Evolutionary conservation across 2,113 vertebrate species (phyloP), one percentile per base, ranked within the genome.

Genomic region (Rousettus leschenaultii): DNA sequence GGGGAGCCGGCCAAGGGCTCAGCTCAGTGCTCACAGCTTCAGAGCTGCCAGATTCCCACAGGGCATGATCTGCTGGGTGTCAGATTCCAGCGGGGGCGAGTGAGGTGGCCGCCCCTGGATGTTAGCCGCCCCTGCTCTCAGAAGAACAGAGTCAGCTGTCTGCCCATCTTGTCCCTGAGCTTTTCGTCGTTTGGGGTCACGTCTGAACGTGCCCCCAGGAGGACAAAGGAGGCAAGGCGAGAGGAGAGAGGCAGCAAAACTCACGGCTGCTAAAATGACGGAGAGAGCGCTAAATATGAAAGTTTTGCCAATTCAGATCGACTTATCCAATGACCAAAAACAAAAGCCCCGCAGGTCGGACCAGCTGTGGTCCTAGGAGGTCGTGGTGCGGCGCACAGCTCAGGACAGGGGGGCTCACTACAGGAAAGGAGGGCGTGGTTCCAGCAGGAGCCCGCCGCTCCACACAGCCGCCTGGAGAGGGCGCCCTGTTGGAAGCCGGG

Each of bases 171-270:
- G 55, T 53, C 40, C 59, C 38, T 0, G 6, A 43, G 26, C 38
- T 6, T 35, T 22, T 22, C 9, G 0, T 38, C 26, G 19, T 1
- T 0, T 19, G 24, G 9, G 7, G 75, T 38, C 45, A 3, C 1
- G 0, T 80, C 57, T 45, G 30, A 19, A 30, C 0, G 13, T 2
- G 6, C 48, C 48, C 48, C 48, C 48, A 4, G 48, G 33, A 18
- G 22, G 38, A 6, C 24, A 0, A 1, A 6, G 19, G 45, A 6
- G 51, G 35, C 24, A 0, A 2, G 4, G 1, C 5, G 13, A 43
- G 73, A 88, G 84, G 45, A 82, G 97, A 88, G 71, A 61, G 90
- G 91, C 78, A 89, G 77, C 77, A 71, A 74, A 24, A 5, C 9
- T 33, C 4, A 10, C 1, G 57, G 33, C 40, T 95, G 40, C 55